phyloP scores from a whole-genome alignment of 2,113 vertebrate species.

The Capreolus pygargus region DNA sequence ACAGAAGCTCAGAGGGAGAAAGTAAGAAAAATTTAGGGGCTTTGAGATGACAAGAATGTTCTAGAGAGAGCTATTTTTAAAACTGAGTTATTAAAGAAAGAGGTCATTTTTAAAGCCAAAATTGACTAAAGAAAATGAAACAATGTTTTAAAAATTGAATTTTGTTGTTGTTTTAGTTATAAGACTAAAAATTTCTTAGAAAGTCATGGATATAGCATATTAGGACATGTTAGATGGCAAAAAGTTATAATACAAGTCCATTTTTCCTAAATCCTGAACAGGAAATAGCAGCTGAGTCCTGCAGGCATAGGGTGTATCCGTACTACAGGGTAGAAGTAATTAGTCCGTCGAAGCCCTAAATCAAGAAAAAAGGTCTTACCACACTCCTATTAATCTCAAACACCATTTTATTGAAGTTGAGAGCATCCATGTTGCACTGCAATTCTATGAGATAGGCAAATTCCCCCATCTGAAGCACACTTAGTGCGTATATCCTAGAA shows the following conservation, averaged over 20 bases:
- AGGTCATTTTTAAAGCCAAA: background rate
- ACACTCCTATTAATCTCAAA: background rate
- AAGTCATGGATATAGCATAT: background rate
- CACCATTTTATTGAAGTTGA: background rate
- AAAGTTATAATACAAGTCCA: background rate
- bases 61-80: background rate
- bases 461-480: background rate
- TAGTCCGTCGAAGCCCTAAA: background rate
- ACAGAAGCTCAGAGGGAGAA: background rate
- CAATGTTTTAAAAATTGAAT: background rate
- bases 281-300: background rate
- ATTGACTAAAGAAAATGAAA: background rate
- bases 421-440: background rate
- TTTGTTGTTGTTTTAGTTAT: background rate
- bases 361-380: background rate
- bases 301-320: background rate
- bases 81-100: background rate
- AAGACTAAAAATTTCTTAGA: background rate
- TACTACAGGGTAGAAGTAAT: background rate
- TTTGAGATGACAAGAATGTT: background rate
- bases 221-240: background rate
- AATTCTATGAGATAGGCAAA: background rate
- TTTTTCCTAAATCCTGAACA: background rate
- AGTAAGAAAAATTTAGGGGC: background rate
- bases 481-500: fast-evolving